These are phyloP conservation scores for Empis livida DNA, from an alignment of 2,888 invertebrate genomes.

Conservation along the genomic window DNA sequence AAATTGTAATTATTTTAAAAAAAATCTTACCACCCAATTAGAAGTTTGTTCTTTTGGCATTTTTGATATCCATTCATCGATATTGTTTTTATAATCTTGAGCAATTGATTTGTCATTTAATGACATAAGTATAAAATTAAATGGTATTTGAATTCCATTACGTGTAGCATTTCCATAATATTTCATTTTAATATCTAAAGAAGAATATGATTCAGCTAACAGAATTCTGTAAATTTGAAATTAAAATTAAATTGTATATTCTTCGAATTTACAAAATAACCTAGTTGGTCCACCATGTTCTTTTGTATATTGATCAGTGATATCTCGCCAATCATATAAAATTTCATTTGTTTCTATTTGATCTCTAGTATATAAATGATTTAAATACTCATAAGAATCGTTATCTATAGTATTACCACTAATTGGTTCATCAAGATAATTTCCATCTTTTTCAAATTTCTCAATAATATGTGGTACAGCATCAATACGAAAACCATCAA, in stretches of 20 bases:
- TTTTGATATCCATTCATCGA: slow-evolving; percentile 41
- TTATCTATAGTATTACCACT: slow-evolving; percentile 37
- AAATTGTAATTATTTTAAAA: not conserved
- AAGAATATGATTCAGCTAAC: slow-evolving; percentile 43
- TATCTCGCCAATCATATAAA: slow-evolving; percentile 42
- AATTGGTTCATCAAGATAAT: slow-evolving; percentile 38
- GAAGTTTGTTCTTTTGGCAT: slow-evolving; percentile 40
- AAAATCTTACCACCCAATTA: slow-evolving; percentile 45
- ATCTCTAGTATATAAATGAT: slow-evolving; percentile 51
- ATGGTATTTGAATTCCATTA: slow-evolving; percentile 42
- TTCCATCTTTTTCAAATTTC: slow-evolving; percentile 21
- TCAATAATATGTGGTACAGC: slow-evolving; percentile 48
- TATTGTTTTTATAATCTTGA: slow-evolving; percentile 36
- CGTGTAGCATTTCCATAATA: slow-evolving; percentile 38
- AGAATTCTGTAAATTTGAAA: slow-evolving; percentile 33
- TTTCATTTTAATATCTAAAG: slow-evolving; percentile 38
- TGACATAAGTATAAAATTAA: slow-evolving; percentile 45
- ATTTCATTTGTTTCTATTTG: slow-evolving; percentile 43
- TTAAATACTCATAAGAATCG: slow-evolving; percentile 42
- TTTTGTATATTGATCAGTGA: slow-evolving; percentile 36
- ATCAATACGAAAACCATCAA: slow-evolving; percentile 63
- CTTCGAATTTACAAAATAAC: slow-evolving; percentile 10
- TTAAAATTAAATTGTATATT: not conserved
- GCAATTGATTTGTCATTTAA: slow-evolving; percentile 37
- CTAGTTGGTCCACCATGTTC: slow-evolving; percentile 28